phyloP scores from a whole-genome alignment of 92 coral and sea anemone species.

The Montipora capitata region DNA sequence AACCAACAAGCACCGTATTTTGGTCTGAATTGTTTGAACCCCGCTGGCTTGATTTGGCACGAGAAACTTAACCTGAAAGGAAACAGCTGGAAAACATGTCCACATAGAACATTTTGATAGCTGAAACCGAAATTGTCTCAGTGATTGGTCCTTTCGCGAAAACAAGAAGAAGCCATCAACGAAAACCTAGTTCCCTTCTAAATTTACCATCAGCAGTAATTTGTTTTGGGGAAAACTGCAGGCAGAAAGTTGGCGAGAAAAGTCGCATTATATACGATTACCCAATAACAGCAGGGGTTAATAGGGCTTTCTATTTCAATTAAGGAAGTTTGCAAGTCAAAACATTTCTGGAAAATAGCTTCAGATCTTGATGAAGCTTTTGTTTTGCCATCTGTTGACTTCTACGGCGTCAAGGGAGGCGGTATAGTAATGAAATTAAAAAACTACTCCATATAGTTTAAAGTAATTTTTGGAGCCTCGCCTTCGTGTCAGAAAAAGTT shows the following conservation, averaged over 20 bases:
- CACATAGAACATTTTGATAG: neutral
- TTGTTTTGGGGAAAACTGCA: constrained; percentile 43
- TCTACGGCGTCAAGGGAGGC: constrained; percentile 29
- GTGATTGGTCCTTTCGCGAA: constrained; percentile 16
- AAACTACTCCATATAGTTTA: constrained; percentile 1
- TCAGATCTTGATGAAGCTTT: constrained; percentile 2
- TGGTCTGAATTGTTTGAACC: neutral
- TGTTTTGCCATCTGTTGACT: constrained; percentile 46
- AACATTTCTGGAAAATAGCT: constrained; percentile 32
- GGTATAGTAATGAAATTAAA: neutral
- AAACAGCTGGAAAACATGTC: neutral
- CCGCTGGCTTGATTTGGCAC: neutral
- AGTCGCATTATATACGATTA: constrained; percentile 1
- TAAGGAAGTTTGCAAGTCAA: constrained; percentile 31
- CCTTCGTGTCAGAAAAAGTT: too few species aligned
- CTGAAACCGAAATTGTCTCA: neutral
- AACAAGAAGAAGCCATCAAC: neutral
- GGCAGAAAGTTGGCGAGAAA: neutral
- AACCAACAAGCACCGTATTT: neutral
- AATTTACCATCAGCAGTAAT: constrained; percentile 26
- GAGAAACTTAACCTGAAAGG: neutral
- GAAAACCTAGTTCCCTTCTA: neutral
- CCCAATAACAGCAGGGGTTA: constrained; percentile 8
- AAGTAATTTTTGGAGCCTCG: neutral
- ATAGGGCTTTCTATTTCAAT: constrained; percentile 28